phyloP scores from a whole-genome alignment of 2,797 vertebrate species.

The Ceyx erithaca region DNA sequence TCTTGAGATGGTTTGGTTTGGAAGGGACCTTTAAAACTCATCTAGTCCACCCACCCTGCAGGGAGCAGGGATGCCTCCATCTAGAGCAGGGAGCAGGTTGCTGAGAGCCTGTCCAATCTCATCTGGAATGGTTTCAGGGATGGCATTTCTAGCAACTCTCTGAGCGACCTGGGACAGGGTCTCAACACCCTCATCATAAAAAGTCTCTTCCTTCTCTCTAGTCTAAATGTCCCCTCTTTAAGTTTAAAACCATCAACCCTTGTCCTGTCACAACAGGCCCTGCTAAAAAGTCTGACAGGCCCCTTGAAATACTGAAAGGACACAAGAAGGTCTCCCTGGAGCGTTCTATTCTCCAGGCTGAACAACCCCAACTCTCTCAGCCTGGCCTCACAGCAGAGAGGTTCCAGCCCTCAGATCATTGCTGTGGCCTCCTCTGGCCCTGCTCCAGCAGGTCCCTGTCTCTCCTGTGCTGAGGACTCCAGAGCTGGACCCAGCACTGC shows the following conservation, averaged over 20 bases:
- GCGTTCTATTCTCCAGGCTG: neutral
- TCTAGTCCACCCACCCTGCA: neutral
- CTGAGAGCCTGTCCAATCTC: neutral
- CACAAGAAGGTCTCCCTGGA: too few relatives aligned
- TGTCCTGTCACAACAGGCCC: too few relatives aligned
- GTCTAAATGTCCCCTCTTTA: neutral
- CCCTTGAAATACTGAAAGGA: too few relatives aligned
- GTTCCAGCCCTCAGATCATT: neutral
- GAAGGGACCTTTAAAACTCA: neutral
- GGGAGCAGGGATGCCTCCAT: too few relatives aligned
- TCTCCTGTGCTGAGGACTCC: neutral
- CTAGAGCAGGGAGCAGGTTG: neutral
- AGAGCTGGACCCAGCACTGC: neutral
- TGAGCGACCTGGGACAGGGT: neutral
- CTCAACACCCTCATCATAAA: too few relatives aligned
- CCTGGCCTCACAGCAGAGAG: neutral
- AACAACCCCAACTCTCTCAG: neutral
- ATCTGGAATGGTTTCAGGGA: neutral
- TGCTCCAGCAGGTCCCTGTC: neutral
- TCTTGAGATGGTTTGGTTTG: neutral
- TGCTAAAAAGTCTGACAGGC: neutral
- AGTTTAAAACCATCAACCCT: neutral
- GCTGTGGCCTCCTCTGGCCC: neutral
- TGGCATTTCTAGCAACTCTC: neutral
- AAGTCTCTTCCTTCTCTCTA: neutral